Evolutionary conservation across 2,888 invertebrate species (phyloP).

Genomic region (Sipunculus nudus): DNA sequence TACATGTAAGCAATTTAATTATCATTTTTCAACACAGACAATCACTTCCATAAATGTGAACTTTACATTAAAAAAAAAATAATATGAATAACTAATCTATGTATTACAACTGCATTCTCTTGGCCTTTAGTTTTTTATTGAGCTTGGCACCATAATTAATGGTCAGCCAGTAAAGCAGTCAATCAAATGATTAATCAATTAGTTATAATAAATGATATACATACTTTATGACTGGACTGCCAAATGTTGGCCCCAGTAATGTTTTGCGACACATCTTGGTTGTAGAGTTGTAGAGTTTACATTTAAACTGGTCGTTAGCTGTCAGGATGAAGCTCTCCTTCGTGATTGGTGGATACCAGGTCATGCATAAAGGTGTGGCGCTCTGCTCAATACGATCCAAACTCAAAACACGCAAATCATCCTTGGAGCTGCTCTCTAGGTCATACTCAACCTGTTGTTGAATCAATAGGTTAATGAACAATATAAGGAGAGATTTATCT

Average conservation of each 20-base stretch:
- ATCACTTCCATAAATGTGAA: too few relatives aligned
- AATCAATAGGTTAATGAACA: not conserved
- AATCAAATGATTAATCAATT: too few relatives aligned
- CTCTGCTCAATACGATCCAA: constrained; percentile 74
- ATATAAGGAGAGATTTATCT: not conserved
- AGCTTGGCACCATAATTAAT: too few relatives aligned
- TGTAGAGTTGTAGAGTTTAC: constrained; percentile 74
- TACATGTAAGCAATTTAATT: too few relatives aligned
- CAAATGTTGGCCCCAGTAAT: constrained; percentile 76
- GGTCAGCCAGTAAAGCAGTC: too few relatives aligned
- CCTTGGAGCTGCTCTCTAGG: constrained; percentile 54
- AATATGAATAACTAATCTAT: too few relatives aligned
- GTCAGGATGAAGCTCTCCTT: constrained; percentile 71
- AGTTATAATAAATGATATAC: too few relatives aligned
- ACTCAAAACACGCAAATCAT: constrained; percentile 64
- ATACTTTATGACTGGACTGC: constrained; percentile 70
- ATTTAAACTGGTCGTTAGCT: constrained; percentile 76
- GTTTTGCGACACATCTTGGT: constrained; percentile 76
- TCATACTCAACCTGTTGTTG: constrained; percentile 64
- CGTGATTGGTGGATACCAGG: constrained; percentile 68
- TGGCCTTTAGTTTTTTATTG: too few relatives aligned
- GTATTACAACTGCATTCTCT: too few relatives aligned
- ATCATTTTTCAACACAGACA: too few relatives aligned
- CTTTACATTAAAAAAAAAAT: too few relatives aligned
- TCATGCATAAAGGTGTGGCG: constrained; percentile 72